These are phyloP conservation scores for Holothuria leucospilota DNA, from an alignment of 53 echinoderm and acorn worm species.

Conservation along the genomic window DNA sequence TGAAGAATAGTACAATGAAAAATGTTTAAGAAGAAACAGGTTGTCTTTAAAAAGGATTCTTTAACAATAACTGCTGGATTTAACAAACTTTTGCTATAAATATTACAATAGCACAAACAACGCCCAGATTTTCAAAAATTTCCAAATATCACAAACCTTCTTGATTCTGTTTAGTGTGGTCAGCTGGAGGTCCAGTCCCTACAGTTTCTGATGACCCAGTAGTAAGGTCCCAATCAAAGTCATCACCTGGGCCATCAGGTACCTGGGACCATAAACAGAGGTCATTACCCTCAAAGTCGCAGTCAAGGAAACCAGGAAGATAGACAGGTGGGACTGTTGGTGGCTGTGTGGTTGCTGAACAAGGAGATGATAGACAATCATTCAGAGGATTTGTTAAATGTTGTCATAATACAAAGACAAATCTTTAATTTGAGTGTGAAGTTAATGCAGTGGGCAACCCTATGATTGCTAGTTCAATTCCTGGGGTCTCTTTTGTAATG, in stretches of 20 bases:
- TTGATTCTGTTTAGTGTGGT: conserved; percentile 68
- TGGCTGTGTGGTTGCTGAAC: conserved; percentile 13
- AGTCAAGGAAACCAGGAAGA: conserved; percentile 63
- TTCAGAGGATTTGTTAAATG: too few species aligned
- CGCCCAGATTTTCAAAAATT: not conserved
- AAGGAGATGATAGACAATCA: not conserved
- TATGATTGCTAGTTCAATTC: too few species aligned
- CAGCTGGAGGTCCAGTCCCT: conserved; percentile 72
- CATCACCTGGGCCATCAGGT: conserved; percentile 3
- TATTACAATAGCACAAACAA: not conserved
- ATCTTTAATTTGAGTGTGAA: too few species aligned
- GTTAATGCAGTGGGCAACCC: too few species aligned
- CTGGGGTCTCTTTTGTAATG: too few species aligned
- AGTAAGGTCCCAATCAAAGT: conserved; percentile 60
- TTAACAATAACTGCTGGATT: not conserved
- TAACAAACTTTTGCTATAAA: not conserved
- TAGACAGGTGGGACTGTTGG: conserved; percentile 49
- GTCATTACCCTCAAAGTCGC: conserved; percentile 73
- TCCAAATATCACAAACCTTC: conserved; percentile 43
- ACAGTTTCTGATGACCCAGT: conserved; percentile 33
- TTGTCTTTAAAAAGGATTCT: not conserved
- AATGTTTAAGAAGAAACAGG: too few species aligned
- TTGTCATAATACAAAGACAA: too few species aligned
- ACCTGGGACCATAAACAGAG: conserved; percentile 74
- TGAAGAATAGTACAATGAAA: too few species aligned